Conservation (phyloP, 1,140 invertebrate genomes). For the Heliconius congener region DNA sequence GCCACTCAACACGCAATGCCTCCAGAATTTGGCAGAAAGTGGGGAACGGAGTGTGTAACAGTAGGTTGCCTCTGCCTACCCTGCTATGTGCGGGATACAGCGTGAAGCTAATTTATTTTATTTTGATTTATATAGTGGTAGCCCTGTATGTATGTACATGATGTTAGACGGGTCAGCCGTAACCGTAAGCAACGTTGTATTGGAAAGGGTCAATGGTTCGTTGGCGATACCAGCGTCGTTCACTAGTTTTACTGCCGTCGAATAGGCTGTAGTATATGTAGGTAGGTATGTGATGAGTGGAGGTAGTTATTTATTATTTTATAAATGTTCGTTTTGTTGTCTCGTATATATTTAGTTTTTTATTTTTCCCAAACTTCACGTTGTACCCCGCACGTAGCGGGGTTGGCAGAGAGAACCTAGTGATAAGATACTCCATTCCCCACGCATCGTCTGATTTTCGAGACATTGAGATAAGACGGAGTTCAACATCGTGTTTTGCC, state of each 20-base stretch:
- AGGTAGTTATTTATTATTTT: background rate
- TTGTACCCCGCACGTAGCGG: background rate
- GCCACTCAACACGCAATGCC: no score
- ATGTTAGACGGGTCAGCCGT: background rate
- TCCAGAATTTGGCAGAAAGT: no score
- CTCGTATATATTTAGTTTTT: background rate
- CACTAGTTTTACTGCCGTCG: constrained; percentile 11
- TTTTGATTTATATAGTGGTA: no score
- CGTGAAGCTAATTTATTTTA: no score
- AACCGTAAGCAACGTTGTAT: background rate
- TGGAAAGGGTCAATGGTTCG: background rate
- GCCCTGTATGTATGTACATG: background rate
- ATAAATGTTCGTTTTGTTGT: background rate
- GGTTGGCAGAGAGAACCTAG: background rate
- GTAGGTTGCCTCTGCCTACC: no score
- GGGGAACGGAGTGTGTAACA: no score
- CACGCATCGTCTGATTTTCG: background rate
- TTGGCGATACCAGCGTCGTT: constrained; percentile 15
- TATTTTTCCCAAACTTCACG: background rate
- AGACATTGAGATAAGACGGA: no score
- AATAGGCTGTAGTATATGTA: background rate
- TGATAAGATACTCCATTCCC: background rate
- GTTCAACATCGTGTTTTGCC: no score
- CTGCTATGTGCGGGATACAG: no score
- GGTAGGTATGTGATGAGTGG: background rate